phyloP scores from a whole-genome alignment of 1,140 invertebrate genomes.

The Drosophila gunungcola region DNA sequence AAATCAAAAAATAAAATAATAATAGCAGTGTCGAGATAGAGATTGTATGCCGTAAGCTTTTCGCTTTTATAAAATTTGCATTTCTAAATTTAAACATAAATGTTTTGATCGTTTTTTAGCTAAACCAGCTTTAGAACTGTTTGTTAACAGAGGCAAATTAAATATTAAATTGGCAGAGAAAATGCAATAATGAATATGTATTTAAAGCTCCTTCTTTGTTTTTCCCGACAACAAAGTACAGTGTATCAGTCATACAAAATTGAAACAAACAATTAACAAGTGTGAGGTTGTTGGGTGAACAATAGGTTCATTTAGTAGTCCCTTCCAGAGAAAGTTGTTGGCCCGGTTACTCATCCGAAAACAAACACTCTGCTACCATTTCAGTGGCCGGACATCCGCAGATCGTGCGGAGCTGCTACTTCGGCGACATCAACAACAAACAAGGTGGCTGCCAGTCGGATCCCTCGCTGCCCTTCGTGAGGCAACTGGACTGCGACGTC shows the following conservation, averaged over 20 bases:
- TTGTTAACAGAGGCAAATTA: neutral
- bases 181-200: neutral
- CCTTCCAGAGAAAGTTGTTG: constrained; percentile 47
- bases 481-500: constrained; percentile 73
- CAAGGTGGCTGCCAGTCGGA: constrained; percentile 70
- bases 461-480: constrained; percentile 72
- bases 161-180: neutral
- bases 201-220: constrained; percentile 2
- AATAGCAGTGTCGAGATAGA: constrained; percentile 57
- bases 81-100: constrained; percentile 13
- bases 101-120: neutral
- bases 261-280: constrained; percentile 37
- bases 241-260: neutral
- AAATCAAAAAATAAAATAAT: constrained; percentile 8
- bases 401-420: constrained; percentile 74
- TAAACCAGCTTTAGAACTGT: neutral
- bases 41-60: constrained; percentile 11
- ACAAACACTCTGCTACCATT: constrained; percentile 16
- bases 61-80: constrained; percentile 8
- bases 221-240: constrained; percentile 19
- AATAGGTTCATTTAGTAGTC: constrained; percentile 32
- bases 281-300: constrained; percentile 3
- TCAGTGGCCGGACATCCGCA: constrained; percentile 70
- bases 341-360: constrained; percentile 18
- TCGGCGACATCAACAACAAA: constrained; percentile 64